These are phyloP conservation scores for Charadrius vociferus DNA, from an alignment of 2,113 vertebrate genomes.

Conservation along the genomic window DNA sequence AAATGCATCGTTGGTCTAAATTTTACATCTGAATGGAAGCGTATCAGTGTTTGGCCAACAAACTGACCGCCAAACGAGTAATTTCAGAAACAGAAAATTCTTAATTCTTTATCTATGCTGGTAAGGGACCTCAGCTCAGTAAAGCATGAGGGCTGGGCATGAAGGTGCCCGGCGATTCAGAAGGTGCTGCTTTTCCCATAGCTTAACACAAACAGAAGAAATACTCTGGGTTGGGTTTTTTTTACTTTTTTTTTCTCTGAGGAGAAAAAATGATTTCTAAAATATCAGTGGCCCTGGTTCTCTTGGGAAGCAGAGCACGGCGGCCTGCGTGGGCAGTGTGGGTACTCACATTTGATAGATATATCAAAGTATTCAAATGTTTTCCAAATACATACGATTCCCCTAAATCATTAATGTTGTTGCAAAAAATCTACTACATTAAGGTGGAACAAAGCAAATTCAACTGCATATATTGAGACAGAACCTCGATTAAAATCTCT, in stretches of 20 bases:
- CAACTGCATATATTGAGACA: background rate
- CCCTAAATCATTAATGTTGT: background rate
- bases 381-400: background rate
- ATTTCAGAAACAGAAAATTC: background rate
- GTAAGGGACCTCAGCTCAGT: background rate
- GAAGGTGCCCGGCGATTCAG: background rate
- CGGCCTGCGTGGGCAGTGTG: background rate
- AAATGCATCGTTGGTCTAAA: background rate
- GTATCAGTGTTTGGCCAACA: background rate
- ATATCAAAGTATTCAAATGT: background rate
- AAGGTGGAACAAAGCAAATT: background rate
- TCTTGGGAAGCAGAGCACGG: background rate
- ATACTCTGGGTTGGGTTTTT: background rate
- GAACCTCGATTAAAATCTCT: background rate
- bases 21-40: background rate
- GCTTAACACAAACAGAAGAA: background rate
- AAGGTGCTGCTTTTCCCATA: background rate
- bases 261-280: background rate
- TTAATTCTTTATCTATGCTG: background rate
- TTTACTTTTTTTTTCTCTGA: background rate
- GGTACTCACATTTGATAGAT: background rate
- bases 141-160: background rate
- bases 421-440: background rate
- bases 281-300: background rate
- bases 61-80: background rate